Base-by-base conservation (phyloP, 2,888 invertebrate species). In the Escarpia spicata region DNA sequence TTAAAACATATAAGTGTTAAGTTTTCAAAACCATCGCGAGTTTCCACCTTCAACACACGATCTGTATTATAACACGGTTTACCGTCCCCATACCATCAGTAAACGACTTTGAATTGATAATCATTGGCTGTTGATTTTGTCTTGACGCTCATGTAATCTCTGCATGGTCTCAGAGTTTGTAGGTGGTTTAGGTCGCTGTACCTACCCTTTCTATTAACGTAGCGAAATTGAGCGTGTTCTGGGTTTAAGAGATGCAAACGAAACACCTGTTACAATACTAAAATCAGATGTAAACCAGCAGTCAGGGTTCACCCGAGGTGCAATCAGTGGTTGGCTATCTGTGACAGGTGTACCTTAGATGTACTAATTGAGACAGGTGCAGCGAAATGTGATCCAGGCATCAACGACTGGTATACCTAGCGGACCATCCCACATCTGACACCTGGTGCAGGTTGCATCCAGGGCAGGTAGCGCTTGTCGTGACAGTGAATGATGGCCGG, bases 261-360 rank as follows among this genome's bases (percentile, higher is more conserved):
- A 75, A 75, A 75, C 75, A 75, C 75, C 75, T 75, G 75, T n/a
- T 75, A n/a, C 75, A 75, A 26, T 6, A 75, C 19, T 75, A 26
- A 75, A n/a, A 75, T 75, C 19, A 75, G n/a, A 26, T 26, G 75
- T 26, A 26, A 75, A 19, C 75, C 75, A 15, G 75, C n/a, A 26
- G 6, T 75, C 75, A 2, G 75, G 19, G 75, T 75, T 75, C 75
- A 75, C 75, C 19, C 26, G n/a, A 6, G 75, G 75, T 75, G 75
- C 75, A 75, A 75, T 2, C 52, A 15, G 52, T 52, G 52, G 52
- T 26, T 6, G 75, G 75, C 75, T 26, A 75, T 75, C 75, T 75
- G 75, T 75, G 75, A 75, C n/a, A 75, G 75, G 75, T 75, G 75
- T 75, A 75, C 75, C n/a, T 75, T 26, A 26, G 75, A 75, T 75